Evolutionary conservation across 1,140 invertebrate species (phyloP), one percentile per base, ranked within the genome.

Genomic region (Scaptomyza hsui): DNA sequence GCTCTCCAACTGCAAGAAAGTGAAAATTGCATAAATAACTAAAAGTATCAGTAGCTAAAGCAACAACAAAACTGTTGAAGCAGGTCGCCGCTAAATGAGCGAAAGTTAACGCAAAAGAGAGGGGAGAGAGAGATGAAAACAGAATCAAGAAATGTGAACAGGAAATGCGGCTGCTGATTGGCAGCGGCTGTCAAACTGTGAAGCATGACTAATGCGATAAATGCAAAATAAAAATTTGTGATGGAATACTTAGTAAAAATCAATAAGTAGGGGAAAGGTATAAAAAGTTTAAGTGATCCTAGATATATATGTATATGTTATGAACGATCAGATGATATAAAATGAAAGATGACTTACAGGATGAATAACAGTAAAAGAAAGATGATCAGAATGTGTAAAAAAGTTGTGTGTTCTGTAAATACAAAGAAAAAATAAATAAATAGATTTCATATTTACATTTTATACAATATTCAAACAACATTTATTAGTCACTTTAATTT

Each of bases 11-110:
- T 67, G 57, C 63, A 72, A 78, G 74, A 85, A 85, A 86, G 82
- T 86, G 81, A 86, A 86, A 85, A 85, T 85, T 81, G 81, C 81
- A 80, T 85, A 75, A 86, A 81, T 70, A 83, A 65, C 48, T 45
- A 59, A 55, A 56, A 56, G 60, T 55, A 41, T 44, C 56, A 45
- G 26, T 21, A 45, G n/a, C 37, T 44, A 32, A 12, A 61, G 26
- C 16, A 32, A 9, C 16, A 64, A 44, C 32, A 57, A 39, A 56
- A 48, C 53, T 70, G 55, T 70, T 64, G 60, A 64, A 70, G 67
- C 67, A 71, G 52, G 68, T 71, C 68, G 63, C 26, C 42, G 59
- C 56, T 39, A 78, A 86, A 61, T 80, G 59, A 72, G 77, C 65
- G 70, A 86, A 85, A 85, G 81, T 68, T 55, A 53, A 45, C 21